Percentiles rank a stretch among this genome's conserved stretches.
These are phyloP conservation scores for Pherbina coryleti DNA, from an alignment of 2,888 invertebrate species.

Conservation along the genomic window DNA sequence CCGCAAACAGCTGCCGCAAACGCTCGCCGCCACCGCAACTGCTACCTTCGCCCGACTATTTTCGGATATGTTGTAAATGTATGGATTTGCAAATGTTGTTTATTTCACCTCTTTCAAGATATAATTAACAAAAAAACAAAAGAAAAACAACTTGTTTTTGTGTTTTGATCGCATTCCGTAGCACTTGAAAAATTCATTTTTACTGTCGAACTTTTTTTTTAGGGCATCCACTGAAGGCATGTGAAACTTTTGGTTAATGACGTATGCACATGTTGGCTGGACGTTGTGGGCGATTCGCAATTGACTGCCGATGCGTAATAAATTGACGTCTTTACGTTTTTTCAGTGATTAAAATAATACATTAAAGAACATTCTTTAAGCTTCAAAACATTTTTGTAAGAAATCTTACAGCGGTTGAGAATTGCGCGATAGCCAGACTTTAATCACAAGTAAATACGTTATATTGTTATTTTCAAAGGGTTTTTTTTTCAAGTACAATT, in stretches of 20 bases:
- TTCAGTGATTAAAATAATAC: background rate
- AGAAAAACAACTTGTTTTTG: background rate
- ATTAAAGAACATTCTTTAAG: background rate
- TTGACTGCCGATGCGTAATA: background rate
- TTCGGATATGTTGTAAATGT: conserved; percentile 5
- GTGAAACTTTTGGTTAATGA: background rate
- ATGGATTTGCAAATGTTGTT: background rate
- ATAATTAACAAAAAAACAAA: background rate
- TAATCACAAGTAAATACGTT: too few species aligned
- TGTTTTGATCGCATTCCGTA: conserved; percentile 10
- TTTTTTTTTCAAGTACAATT: too few species aligned
- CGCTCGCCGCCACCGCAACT: background rate
- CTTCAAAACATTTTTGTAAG: background rate
- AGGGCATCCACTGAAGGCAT: background rate
- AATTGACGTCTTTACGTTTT: background rate
- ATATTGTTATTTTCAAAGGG: too few species aligned
- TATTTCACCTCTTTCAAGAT: background rate
- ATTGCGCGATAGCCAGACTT: too few species aligned
- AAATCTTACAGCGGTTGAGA: too few species aligned
- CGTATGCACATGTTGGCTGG: background rate
- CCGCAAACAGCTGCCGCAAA: conserved; percentile 5
- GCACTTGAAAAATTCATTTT: background rate
- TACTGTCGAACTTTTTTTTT: background rate
- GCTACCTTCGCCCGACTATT: background rate
- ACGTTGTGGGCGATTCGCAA: conserved; percentile 7